Evolutionary conservation across 2,797 vertebrate genomes (phyloP).

Genomic region (Babyrousa celebensis): DNA sequence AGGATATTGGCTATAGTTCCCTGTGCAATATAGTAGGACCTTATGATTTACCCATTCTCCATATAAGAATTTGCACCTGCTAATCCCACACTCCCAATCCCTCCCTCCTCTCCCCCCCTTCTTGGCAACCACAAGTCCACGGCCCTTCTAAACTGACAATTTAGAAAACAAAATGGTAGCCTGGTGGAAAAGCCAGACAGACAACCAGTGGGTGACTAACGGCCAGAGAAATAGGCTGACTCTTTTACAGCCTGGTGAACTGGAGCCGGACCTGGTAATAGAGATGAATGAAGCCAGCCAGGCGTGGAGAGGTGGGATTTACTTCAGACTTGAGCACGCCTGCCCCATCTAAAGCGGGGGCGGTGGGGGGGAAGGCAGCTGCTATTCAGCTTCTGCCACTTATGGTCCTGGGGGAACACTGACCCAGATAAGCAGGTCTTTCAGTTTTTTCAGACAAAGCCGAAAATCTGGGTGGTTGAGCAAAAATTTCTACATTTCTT

Average conservation of each 20-base stretch:
- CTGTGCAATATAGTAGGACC: too few species aligned
- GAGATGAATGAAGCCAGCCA: background rate
- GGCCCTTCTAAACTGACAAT: background rate
- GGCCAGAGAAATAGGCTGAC: background rate
- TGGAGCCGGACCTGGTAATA: background rate
- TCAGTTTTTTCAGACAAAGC: background rate
- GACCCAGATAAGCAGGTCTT: background rate
- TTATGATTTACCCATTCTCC: too few species aligned
- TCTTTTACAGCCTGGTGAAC: background rate
- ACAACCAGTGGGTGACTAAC: rapidly evolving
- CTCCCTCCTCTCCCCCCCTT: too few species aligned
- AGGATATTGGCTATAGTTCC: too few species aligned
- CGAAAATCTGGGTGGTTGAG: background rate
- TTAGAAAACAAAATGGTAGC: background rate
- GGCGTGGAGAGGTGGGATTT: background rate
- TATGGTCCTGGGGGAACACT: rapidly evolving
- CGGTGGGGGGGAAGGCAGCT: too few species aligned
- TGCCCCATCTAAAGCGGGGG: background rate
- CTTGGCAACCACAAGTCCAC: too few species aligned
- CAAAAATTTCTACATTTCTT: background rate
- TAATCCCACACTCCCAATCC: too few species aligned
- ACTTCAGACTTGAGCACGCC: background rate
- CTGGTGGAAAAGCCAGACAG: background rate
- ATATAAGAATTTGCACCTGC: too few species aligned
- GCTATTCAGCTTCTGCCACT: rapidly evolving